These are phyloP conservation scores for Microcebus ravelobensis DNA, from an alignment of 2,113 vertebrate genomes.

Conservation along the genomic window DNA sequence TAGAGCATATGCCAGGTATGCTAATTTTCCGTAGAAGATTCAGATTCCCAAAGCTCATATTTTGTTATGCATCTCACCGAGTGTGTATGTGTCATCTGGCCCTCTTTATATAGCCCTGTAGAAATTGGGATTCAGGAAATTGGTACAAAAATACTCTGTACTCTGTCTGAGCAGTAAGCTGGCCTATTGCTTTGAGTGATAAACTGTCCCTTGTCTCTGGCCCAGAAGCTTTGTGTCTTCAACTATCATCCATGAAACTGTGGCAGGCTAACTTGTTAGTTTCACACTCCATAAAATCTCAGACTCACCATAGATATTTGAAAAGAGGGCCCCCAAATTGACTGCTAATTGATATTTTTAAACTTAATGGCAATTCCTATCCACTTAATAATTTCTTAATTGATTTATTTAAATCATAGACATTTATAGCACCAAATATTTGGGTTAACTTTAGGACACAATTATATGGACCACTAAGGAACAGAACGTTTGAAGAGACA, in stretches of 20 bases:
- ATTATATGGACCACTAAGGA: not conserved
- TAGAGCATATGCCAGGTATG: not conserved
- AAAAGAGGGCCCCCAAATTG: not conserved
- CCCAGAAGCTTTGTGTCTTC: not conserved
- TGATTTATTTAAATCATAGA: not conserved
- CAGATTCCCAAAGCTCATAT: not conserved
- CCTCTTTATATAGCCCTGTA: not conserved
- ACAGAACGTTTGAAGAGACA: not conserved
- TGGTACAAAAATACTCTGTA: not conserved
- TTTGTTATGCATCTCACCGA: not conserved
- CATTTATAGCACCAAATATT: not conserved
- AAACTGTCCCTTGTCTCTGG: not conserved
- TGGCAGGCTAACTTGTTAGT: not conserved
- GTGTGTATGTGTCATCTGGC: not conserved
- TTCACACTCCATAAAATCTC: not conserved
- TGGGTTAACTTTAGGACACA: not conserved
- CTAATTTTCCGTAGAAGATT: not conserved
- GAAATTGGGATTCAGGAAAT: not conserved
- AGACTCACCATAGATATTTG: not conserved
- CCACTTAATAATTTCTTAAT: not conserved
- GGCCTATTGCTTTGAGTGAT: not conserved
- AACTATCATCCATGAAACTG: not conserved
- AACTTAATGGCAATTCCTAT: not conserved
- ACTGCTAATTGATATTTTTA: not conserved
- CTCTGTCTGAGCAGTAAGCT: conserved; percentile 4